Conservation (phyloP, 2,113 vertebrate species). For the Rattus rattus region DNA sequence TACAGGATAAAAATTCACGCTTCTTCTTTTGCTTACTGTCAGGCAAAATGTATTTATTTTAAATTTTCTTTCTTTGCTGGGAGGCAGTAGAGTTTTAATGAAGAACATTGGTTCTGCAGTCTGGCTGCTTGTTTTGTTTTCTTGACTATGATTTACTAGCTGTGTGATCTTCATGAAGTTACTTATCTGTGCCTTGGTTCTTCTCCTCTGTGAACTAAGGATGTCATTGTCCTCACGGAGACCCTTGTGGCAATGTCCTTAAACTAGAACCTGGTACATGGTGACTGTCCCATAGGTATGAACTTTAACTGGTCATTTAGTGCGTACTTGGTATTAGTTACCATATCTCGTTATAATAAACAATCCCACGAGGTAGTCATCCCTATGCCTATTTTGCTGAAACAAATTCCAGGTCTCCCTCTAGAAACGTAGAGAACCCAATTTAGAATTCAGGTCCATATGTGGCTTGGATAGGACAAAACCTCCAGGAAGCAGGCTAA, state of each 20-base stretch:
- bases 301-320: neutral
- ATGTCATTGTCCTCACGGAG: neutral
- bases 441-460: neutral
- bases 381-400: slow-evolving; percentile 23
- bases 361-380: neutral
- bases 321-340: neutral
- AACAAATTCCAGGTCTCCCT: neutral
- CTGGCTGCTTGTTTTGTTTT: neutral
- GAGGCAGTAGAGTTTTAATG: slow-evolving; percentile 3
- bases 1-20: neutral
- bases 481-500: neutral
- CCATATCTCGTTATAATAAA: neutral
- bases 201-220: slow-evolving; percentile 31
- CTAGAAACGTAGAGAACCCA: neutral
- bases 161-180: neutral
- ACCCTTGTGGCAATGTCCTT: neutral
- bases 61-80: neutral
- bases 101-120: neutral
- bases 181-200: neutral
- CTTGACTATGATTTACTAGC: slow-evolving; percentile 17
- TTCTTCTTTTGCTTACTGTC: slow-evolving; percentile 38
- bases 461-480: neutral
- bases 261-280: neutral
- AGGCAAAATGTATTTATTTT: neutral
- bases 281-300: neutral